phyloP scores from a whole-genome alignment of 2,113 vertebrate genomes.

The Ictalurus furcatus region DNA sequence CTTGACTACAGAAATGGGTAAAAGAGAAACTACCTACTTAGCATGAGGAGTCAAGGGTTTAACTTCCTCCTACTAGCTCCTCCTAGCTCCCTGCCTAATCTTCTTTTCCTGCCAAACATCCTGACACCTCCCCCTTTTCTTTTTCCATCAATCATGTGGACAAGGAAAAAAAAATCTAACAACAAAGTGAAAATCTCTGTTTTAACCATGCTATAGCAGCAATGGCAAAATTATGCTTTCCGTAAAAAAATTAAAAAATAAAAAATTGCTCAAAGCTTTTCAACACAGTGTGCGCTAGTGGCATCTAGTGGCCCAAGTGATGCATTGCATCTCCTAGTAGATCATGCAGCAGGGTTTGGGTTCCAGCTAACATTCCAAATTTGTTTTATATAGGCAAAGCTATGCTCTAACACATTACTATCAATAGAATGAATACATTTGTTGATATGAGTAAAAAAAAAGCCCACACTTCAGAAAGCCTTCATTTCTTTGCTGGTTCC shows the following conservation, averaged over 20 bases:
- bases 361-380: background rate
- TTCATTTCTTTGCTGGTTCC: background rate
- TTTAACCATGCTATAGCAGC: too few species aligned
- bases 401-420: too few species aligned
- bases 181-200: background rate
- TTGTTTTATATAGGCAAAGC: too few species aligned
- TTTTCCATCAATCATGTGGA: background rate
- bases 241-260: too few species aligned
- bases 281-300: background rate
- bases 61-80: too few species aligned
- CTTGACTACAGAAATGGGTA: background rate
- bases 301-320: background rate
- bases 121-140: background rate
- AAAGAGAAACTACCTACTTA: background rate
- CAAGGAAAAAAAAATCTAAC: background rate
- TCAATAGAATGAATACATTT: too few species aligned
- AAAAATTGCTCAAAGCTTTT: background rate
- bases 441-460: too few species aligned
- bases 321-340: background rate
- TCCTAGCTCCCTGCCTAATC: background rate
- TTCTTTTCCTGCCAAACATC: background rate
- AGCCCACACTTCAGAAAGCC: background rate
- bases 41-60: background rate
- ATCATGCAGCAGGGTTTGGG: background rate
- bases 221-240: background rate